Evolutionary conservation across 1,140 invertebrate species (phyloP).

Genomic region (Panagrolaimus sp.): DNA sequence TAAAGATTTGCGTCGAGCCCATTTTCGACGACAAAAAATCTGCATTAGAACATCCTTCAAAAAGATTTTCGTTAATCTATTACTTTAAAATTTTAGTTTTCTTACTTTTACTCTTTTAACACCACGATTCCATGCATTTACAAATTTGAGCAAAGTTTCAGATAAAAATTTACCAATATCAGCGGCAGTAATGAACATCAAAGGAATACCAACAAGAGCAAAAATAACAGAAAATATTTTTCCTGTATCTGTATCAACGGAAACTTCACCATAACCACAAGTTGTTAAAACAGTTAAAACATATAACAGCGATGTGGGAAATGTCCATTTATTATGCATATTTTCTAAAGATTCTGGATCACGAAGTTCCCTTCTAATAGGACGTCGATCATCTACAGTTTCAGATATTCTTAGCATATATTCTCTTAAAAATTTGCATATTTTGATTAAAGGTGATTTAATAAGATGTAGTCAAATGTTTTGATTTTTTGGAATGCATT

Average conservation of each 20-base stretch:
- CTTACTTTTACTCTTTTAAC: conserved; percentile 48
- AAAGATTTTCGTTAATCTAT: neutral
- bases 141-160: conserved; percentile 57
- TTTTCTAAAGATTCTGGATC: conserved; percentile 52
- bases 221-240: conserved; percentile 60
- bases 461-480: no score
- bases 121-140: conserved; percentile 54
- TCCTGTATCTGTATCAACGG: conserved; percentile 58
- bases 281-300: conserved; percentile 58
- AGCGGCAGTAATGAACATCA: conserved; percentile 60
- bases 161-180: conserved; percentile 60
- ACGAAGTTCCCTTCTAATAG: conserved; percentile 53
- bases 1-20: conserved; percentile 53
- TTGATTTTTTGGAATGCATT: no score
- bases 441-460: no score
- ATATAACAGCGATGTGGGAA: conserved; percentile 56
- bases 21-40: conserved; percentile 47
- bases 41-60: conserved; percentile 33
- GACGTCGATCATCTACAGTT: conserved; percentile 54
- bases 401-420: conserved; percentile 57
- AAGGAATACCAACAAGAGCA: conserved; percentile 58
- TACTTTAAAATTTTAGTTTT: neutral
- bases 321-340: conserved; percentile 60
- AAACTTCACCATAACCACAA: conserved; percentile 59
- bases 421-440: conserved; percentile 35